Evolutionary conservation across 2,113 vertebrate genomes (phyloP), one percentile per base, ranked within the genome.

Genomic region (Genyomyrus donnyi): DNA sequence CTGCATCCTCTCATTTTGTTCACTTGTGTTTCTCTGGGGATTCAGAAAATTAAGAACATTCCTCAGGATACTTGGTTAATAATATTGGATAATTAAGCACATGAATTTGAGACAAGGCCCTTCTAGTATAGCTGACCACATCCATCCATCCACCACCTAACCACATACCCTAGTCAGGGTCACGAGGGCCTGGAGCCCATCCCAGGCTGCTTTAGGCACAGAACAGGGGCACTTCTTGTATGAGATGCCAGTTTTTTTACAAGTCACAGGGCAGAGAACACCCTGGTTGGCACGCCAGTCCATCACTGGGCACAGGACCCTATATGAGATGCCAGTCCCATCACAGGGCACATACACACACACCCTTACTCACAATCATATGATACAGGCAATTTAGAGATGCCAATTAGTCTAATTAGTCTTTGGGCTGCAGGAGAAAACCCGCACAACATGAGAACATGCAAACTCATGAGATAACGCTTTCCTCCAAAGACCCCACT

Each of bases 351-450:
- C 48, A 86, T 24, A 86, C 85, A 50, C 10, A 42, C 10, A 42
- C 48, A 89, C 52, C 85, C 88, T 50, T 50, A 77, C 88, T 89
- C 13, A 6, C 88, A 89, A 31, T 92, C 88, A 87, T 66, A 86
- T 27, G 90, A 27, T 50, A 50, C 0, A 1, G 49, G 10, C 49
- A 50, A 50, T 50, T 50, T 50, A 13, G 49, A 50, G 11, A 50
- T 50, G 49, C 13, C 11, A 15, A 15, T 53, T 19, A 53, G 52
- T 19, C 3, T 53, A 53, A 53, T 53, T 17, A 53, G 4, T 53
- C 52, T 53, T 53, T 19, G 17, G 52, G 1, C 17, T 53, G 52
- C 49, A 39, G 4, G 4, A 91, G 21, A 27, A 66, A 66, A 66
- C 21, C 24, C 11, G 0, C 58, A 66, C 58, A 66, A n/a, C 58